Evolutionary conservation across 2,797 vertebrate genomes (phyloP).

Genomic region (Babyrousa celebensis): DNA sequence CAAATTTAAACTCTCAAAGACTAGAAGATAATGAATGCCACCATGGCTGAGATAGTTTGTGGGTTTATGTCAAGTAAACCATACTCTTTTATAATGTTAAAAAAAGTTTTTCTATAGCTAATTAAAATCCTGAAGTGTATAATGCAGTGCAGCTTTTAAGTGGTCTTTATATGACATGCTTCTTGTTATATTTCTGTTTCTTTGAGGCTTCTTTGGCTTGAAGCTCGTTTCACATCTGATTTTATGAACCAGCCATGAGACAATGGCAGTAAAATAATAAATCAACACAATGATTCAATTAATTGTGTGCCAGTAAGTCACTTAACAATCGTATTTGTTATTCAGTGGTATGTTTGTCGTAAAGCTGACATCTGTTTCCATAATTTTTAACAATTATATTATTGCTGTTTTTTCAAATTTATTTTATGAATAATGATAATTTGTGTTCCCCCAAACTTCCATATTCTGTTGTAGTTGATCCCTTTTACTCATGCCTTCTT

Average conservation of each 20-base stretch:
- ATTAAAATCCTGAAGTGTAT: conserved; percentile 29
- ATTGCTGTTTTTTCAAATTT: conserved; percentile 27
- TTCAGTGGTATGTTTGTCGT: conserved; percentile 66
- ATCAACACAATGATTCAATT: conserved; percentile 63
- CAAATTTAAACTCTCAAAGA: conserved; percentile 51
- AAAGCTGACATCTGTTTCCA: conserved; percentile 60
- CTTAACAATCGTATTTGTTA: conserved; percentile 49
- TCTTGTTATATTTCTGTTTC: conserved; percentile 69
- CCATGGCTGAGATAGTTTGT: not conserved
- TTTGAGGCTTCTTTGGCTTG: conserved; percentile 54
- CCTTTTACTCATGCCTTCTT: conserved; percentile 18
- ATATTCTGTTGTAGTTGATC: not conserved
- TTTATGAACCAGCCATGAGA: conserved; percentile 64
- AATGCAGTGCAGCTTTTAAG: not conserved
- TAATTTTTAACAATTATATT: conserved; percentile 59
- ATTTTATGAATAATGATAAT: conserved; percentile 68
- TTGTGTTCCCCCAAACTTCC: not conserved
- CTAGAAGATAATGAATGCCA: conserved; percentile 41
- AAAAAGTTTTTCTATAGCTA: conserved; percentile 11
- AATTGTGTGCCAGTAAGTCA: conserved; percentile 63
- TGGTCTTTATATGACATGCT: conserved; percentile 31
- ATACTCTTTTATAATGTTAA: conserved; percentile 48
- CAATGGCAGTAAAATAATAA: conserved; percentile 41
- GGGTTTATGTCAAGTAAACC: conserved; percentile 26
- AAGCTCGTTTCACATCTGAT: conserved; percentile 64